Evolutionary conservation across 2,797 vertebrate genomes (phyloP).

Genomic region (Cyprinodon diabolis): DNA sequence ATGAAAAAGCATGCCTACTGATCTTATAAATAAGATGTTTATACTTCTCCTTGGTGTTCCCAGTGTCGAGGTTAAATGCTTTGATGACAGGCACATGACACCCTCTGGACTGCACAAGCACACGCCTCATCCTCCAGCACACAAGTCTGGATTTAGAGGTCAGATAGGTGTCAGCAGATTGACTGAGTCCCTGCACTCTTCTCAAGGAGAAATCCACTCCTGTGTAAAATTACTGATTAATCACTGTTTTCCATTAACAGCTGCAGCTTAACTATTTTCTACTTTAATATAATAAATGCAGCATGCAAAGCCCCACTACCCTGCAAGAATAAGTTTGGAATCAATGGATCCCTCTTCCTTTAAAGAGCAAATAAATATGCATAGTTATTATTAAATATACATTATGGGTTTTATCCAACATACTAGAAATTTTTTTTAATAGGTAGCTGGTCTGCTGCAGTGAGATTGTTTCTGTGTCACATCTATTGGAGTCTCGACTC

Average conservation of each 20-base stretch:
- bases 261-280: not conserved
- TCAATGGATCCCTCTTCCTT: too few species aligned
- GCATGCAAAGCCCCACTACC: not conserved
- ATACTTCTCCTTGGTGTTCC: too few species aligned
- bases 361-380: not conserved
- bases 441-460: not conserved
- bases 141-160: not conserved
- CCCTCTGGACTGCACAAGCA: not conserved
- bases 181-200: not conserved
- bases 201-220: too few species aligned
- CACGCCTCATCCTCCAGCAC: not conserved
- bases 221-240: not conserved
- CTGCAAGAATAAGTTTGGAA: too few species aligned
- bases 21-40: not conserved
- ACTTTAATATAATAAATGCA: not conserved
- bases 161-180: not conserved
- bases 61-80: not conserved
- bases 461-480: not conserved
- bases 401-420: not conserved
- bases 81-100: slow-evolving; percentile 3
- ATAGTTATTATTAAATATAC: not conserved
- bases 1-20: not conserved
- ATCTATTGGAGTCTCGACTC: too few species aligned
- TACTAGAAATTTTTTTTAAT: not conserved
- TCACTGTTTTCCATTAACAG: not conserved